Base-by-base conservation (phyloP, 2,113 vertebrate genomes). In the Pogonocichla stellata region DNA sequence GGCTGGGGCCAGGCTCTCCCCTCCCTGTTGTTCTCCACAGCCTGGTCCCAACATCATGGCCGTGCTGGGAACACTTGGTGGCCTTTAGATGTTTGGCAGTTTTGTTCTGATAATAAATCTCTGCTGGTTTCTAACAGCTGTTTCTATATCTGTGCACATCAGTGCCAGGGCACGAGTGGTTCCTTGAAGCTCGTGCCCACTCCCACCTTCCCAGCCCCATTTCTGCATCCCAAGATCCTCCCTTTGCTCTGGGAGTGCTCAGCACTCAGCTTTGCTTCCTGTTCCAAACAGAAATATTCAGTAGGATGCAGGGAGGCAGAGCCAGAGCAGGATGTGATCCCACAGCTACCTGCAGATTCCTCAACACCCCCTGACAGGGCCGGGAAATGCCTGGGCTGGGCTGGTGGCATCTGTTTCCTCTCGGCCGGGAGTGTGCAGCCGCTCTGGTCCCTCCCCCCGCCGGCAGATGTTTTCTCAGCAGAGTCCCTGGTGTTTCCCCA, bases 21-120 rank as follows among this genome's bases (percentile, higher is more conserved):
- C 78, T 94, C 90, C 92, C 85, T 54, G 12, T 1, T 0, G 0
- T 22, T 12, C 40, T n/a, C 31, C 47, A 15, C 54, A 62, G 40
- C 50, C 97, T 93, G 96, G 91, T 97, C 79, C 96, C 83, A 15
- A 33, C 86, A 98, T 96, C 2, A 10, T 86, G 88, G 95, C 57
- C 65, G 40, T 62, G 73, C 26, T 16, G 26, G 58, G 47, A 61
- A 61, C 65, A 1, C 20, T 45, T 6, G 5, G 75, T 67, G 61
- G 34, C 62, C 66, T 50, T 66, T 6, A 10, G 56, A 22, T 40
- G 14, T 26, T 65, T 5, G 7, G 20, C 15, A 25, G 33, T 84
- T 80, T 51, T 47, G 75, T 91, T 96, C 90, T 82, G 51, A 14
- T 54, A 96, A 66, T 97, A 98, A 98, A 91, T 28, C 67, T 12